Conservation (phyloP, 2,888 invertebrate species). For the Mantis religiosa region DNA sequence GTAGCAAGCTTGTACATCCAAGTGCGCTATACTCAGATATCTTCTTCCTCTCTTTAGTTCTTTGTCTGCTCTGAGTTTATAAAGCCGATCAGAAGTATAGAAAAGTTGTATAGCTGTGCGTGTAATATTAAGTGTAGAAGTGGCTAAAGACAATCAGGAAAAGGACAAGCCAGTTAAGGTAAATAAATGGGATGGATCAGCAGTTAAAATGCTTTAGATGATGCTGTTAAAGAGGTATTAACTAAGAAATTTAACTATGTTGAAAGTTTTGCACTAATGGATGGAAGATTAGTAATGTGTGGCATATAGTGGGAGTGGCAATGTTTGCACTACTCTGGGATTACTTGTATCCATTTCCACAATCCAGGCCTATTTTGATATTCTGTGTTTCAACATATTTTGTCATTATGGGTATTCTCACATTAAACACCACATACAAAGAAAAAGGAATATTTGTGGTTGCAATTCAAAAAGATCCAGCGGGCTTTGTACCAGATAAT, state of each 20-base stretch:
- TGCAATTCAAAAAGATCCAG: constrained; percentile 75
- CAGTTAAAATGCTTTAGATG: constrained; percentile 98
- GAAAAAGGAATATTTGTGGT: constrained; percentile 97
- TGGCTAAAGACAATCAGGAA: constrained; percentile 20
- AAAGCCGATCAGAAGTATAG: background rate
- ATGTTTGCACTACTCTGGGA: constrained; percentile 93
- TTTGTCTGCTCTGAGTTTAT: too few species aligned
- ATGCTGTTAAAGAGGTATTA: constrained; percentile 90
- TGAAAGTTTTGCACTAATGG: constrained; percentile 84
- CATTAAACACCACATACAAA: constrained; percentile 86
- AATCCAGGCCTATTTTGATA: too few species aligned
- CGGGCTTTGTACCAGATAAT: constrained; percentile 66
- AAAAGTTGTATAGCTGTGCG: background rate
- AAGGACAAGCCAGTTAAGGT: constrained; percentile 40
- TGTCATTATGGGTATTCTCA: constrained; percentile 85
- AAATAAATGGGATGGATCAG: constrained; percentile 98
- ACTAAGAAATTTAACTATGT: constrained; percentile 81
- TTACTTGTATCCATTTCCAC: too few species aligned
- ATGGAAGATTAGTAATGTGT: constrained; percentile 86
- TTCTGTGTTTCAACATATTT: too few species aligned
- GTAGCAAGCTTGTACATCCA: too few species aligned
- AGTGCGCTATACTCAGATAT: too few species aligned
- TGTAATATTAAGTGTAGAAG: background rate
- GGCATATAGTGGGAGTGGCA: constrained; percentile 86
- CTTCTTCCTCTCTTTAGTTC: constrained; percentile 36